A percentile compares a stretch with the other conserved stretches of the same genome.
Conservation (phyloP, 2,113 vertebrate genomes). For the Corythoichthys haematopterus region DNA sequence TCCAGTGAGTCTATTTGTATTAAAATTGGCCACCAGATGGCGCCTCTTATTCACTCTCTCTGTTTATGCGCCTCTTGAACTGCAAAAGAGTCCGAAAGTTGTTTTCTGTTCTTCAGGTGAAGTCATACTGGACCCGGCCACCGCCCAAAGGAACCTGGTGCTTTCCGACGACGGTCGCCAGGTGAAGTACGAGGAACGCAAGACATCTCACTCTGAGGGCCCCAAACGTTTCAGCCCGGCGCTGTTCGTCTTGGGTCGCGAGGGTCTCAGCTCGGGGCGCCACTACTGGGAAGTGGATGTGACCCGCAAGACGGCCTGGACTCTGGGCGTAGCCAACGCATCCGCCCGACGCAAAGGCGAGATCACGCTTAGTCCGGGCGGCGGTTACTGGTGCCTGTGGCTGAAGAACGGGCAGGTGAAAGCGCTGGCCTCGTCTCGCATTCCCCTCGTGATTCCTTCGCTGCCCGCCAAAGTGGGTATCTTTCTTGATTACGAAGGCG, state of each 20-base stretch:
- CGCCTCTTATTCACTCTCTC: neutral
- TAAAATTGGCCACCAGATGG: conserved; percentile 28
- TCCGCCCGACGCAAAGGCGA: conserved; percentile 70
- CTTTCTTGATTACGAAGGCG: conserved; percentile 73
- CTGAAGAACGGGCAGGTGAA: conserved; percentile 70
- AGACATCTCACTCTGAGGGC: conserved; percentile 45
- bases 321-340: conserved; percentile 55
- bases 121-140: conserved; percentile 67
- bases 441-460: conserved; percentile 44
- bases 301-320: conserved; percentile 70
- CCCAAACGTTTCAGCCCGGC: conserved; percentile 68
- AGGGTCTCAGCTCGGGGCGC: conserved; percentile 57
- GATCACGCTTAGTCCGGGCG: conserved; percentile 70
- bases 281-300: conserved; percentile 78
- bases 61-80: neutral
- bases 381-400: conserved; percentile 75
- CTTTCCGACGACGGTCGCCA: conserved; percentile 67
- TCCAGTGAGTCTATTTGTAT: conserved; percentile 60
- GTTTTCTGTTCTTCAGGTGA: conserved; percentile 54
- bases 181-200: conserved; percentile 68
- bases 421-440: conserved; percentile 44
- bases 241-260: conserved; percentile 66
- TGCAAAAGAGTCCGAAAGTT: neutral
- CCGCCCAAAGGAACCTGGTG: conserved; percentile 68
- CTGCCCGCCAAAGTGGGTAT: conserved; percentile 64